phyloP scores from a whole-genome alignment of 2,888 invertebrate genomes.

The Drosophila acutilabella region DNA sequence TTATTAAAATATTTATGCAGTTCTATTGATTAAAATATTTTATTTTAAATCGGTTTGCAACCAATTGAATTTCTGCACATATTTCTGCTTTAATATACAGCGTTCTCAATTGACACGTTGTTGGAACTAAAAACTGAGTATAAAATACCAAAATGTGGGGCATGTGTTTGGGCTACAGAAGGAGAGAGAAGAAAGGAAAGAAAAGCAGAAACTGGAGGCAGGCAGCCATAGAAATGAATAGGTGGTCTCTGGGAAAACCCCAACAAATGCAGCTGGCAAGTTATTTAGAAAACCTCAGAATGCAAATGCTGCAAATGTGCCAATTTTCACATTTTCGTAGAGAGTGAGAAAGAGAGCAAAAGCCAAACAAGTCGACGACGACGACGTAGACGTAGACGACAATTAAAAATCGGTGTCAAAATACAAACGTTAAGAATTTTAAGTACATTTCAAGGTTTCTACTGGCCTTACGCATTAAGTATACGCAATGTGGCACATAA shows the following conservation, averaged over 20 bases:
- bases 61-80: background rate
- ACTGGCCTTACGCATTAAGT: conserved; percentile 27
- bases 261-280: conserved; percentile 67
- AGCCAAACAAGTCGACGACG: conserved; percentile 50
- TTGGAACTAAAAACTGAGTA: conserved; percentile 19
- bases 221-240: conserved; percentile 69
- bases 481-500: conserved; percentile 62
- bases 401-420: conserved; percentile 76
- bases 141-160: conserved; percentile 21
- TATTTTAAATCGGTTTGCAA: conserved; percentile 4
- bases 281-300: conserved; percentile 76
- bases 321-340: conserved; percentile 49
- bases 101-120: conserved; percentile 26
- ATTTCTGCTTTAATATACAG: background rate
- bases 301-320: conserved; percentile 67
- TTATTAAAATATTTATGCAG: conserved; percentile 42
- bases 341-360: conserved; percentile 22
- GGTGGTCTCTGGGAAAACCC: conserved; percentile 44
- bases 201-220: conserved; percentile 1
- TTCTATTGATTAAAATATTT: background rate
- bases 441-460: conserved; percentile 73
- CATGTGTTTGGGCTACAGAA: background rate
- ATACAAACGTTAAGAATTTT: conserved; percentile 66
- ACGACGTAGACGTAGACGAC: conserved; percentile 36
- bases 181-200: background rate